These are phyloP conservation scores for Arge pagana DNA, from an alignment of 2,888 invertebrate genomes.

Conservation along the genomic window DNA sequence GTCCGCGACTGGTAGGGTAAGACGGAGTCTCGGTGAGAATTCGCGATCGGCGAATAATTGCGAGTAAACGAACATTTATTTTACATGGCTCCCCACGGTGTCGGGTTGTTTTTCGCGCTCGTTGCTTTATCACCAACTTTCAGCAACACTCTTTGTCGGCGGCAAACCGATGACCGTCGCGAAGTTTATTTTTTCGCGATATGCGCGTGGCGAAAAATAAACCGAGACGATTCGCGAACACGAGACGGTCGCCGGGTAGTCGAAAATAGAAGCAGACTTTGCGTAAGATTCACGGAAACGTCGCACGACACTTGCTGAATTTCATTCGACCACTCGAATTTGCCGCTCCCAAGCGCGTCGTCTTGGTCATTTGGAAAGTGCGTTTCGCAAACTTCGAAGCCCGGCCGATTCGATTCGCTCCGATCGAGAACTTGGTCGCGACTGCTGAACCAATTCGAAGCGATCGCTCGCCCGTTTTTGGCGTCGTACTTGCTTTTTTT, in stretches of 20 bases:
- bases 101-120: no score
- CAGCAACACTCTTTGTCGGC: no score
- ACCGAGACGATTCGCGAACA: background rate
- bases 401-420: conserved; percentile 2
- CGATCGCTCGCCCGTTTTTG: conserved; percentile 8
- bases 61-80: no score
- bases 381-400: background rate
- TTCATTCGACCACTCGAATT: background rate
- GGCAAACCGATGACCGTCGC: no score
- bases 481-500: background rate
- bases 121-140: no score
- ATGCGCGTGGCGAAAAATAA: conserved; percentile 7
- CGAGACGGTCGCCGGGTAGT: background rate
- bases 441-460: conserved; percentile 13
- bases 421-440: conserved; percentile 14
- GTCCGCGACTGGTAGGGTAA: no score
- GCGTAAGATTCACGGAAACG: conserved; percentile 19
- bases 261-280: conserved; percentile 11
- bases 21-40: no score
- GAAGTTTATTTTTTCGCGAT: conserved; percentile 3
- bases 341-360: background rate
- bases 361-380: background rate
- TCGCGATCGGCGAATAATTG: no score
- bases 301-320: background rate
- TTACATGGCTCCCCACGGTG: no score